Evolutionary conservation across 2,797 vertebrate genomes (phyloP), one percentile per base, ranked within the genome.

Genomic region (Coccyzus lansbergi): DNA sequence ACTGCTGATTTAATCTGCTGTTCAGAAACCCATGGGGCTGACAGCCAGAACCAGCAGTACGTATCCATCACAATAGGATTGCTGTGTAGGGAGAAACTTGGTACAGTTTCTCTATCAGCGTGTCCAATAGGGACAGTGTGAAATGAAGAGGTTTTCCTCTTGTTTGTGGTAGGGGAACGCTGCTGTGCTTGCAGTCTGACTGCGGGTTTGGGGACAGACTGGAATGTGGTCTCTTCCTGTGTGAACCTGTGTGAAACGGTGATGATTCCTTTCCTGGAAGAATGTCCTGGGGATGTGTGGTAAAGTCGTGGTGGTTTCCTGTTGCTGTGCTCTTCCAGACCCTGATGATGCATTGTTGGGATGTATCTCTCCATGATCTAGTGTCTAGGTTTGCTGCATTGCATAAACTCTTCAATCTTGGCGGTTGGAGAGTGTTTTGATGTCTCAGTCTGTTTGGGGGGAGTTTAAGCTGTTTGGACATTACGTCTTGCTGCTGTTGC

Each of bases 81-180:
- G 74, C 87, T 81, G 70, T 74, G 15, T 11, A n/a, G 62, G 42
- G 70, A 62, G 58, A 70, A 51, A 7, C 53, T 19, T 53, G n/a
- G 70, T 44, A 38, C 70, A 48, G 75, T 62, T 78, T 44, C 19
- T 56, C 55, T 75, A 2, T 20, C 55, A 15, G 65, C 15, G 62
- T 70, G 74, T 67, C 48, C 19, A 1, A 2, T 3, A 2, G 12
- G 65, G 77, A 62, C 69, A 70, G 3, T 6, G 0, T 12, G 56
- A 71, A 49, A 33, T 44, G 46, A 44, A 18, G 59, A 62, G 67
- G 34, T 79, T 65, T 65, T 36, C 29, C 49, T 28, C 36, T 65
- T 56, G 33, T 36, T 31, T 42, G 48, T 26, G 7, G 55, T 15
- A 9, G 36, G 15, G 74, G 28, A 72, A 38, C 18, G 8, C 38